A percentile compares a stretch with the other conserved stretches of the same genome.
Conservation (phyloP, 2,888 invertebrate genomes). For the Pseudanteris insignis region DNA sequence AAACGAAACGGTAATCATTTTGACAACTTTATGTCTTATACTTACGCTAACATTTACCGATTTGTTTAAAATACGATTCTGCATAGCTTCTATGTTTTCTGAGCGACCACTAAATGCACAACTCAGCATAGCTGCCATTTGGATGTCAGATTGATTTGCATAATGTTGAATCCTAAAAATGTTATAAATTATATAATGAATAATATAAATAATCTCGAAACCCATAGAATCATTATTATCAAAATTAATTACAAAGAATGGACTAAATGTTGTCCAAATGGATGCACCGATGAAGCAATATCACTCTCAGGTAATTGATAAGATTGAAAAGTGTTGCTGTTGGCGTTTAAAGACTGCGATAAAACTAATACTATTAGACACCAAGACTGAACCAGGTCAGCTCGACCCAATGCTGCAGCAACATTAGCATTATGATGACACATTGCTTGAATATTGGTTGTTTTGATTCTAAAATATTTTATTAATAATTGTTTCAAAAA, state of each 20-base stretch:
- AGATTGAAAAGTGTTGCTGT: slow-evolving; percentile 49
- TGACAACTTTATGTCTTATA: too few species aligned
- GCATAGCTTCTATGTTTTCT: slow-evolving; percentile 67
- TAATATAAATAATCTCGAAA: neutral
- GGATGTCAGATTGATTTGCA: slow-evolving; percentile 83
- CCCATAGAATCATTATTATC: neutral
- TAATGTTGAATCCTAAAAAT: slow-evolving; percentile 78
- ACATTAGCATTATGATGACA: slow-evolving; percentile 83
- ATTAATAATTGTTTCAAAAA: slow-evolving; percentile 1
- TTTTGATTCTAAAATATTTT: slow-evolving; percentile 55
- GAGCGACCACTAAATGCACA: slow-evolving; percentile 83
- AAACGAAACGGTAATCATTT: too few species aligned
- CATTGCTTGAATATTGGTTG: slow-evolving; percentile 69
- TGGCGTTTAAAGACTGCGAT: slow-evolving; percentile 55
- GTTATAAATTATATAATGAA: neutral
- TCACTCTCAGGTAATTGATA: slow-evolving; percentile 64
- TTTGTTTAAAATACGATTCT: slow-evolving; percentile 66
- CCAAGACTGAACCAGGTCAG: slow-evolving; percentile 90
- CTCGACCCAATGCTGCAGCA: slow-evolving; percentile 78
- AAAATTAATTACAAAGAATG: slow-evolving; percentile 81
- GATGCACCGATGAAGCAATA: slow-evolving; percentile 83
- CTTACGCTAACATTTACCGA: slow-evolving; percentile 70
- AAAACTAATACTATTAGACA: slow-evolving; percentile 78
- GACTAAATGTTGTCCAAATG: slow-evolving; percentile 85
- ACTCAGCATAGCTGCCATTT: slow-evolving; percentile 93